phyloP scores from a whole-genome alignment of 2,888 invertebrate species.

The Orgyia antiqua region DNA sequence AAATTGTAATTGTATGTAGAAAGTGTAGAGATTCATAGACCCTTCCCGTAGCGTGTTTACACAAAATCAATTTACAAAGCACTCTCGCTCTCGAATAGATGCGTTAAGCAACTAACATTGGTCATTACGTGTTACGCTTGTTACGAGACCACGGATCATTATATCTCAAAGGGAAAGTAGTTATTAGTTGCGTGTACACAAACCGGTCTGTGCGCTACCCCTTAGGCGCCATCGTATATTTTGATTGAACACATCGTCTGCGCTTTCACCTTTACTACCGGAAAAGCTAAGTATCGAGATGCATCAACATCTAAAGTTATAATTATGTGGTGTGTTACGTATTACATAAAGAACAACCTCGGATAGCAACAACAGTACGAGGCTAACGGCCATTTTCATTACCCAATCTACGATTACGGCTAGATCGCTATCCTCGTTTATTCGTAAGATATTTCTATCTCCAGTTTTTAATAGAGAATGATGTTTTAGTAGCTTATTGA shows the following conservation, averaged over 20 bases:
- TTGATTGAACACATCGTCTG: constrained; percentile 11
- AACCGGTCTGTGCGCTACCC: constrained; percentile 29
- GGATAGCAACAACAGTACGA: too few species aligned
- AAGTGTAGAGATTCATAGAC: constrained; percentile 61
- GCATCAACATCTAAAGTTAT: too few species aligned
- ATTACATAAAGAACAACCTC: too few species aligned
- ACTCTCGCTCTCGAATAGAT: constrained; percentile 61
- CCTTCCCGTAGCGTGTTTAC: constrained; percentile 60
- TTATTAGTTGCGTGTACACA: constrained; percentile 37
- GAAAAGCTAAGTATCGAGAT: constrained; percentile 9
- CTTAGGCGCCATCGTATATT: constrained; percentile 26
- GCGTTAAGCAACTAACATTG: constrained; percentile 39
- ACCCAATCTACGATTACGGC: too few species aligned
- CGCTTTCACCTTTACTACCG: constrained; percentile 18
- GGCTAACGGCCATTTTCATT: too few species aligned
- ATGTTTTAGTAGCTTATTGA: too few species aligned
- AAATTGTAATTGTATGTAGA: too few species aligned
- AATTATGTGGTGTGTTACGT: too few species aligned
- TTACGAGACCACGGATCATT: constrained; percentile 49
- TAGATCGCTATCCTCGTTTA: too few species aligned
- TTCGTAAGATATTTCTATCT: too few species aligned
- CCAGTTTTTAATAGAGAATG: too few species aligned
- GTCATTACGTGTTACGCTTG: constrained; percentile 51
- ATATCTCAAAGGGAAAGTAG: constrained; percentile 62
- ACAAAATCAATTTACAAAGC: constrained; percentile 61